Base-by-base conservation (phyloP, 2,888 invertebrate genomes). In the Habrosyne pyritoides region DNA sequence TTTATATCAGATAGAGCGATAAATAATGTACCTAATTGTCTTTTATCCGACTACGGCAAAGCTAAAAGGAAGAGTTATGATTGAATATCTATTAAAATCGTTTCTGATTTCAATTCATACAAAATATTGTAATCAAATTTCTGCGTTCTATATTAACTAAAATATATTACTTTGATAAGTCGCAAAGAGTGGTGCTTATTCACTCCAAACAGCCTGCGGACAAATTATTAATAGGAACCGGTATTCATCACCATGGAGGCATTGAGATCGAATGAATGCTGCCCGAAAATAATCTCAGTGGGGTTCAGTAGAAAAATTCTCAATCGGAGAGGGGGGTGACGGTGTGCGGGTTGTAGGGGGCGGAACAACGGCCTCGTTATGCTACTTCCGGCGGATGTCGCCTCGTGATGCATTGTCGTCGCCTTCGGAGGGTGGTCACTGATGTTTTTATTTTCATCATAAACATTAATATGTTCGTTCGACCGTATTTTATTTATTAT, bases 321-420 rank as follows among this genome's bases (percentile, higher is more conserved):
- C 63, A 47, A 60, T 60, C 52, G 61, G 62, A 68, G 66, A 59
- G 62, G 52, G 26, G 54, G 63, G 57, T 49, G 59, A 57, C 59
- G 56, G 59, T 14, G 24, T 58, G 61, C 57, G 59, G 67, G 57
- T 65, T 56, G 68, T 64, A 66, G 74, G 77, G 77, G 76, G 79
- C 77, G 83, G 84, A 84, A 89, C 89, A 89, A 89, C 91, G 83
- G 87, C 71, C 91, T 91, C 91, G 91, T 91, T 91, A 91, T 84
- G 85, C 81, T 75, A 84, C 86, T 83, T 92, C 91, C 91, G 89
- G 63, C 89, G 91, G 91, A 92, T 79, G 91, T 89, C 84, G 87
- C 80, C 85, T 84, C 89, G 83, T 84, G 86, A 89, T 83, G 89
- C 87, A 88, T 88, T 89, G 91, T 88, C 83, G 81, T 75, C 80